Evolutionary conservation across 1,140 invertebrate genomes (phyloP).

Genomic region (Cyrtorhinus lividipennis): DNA sequence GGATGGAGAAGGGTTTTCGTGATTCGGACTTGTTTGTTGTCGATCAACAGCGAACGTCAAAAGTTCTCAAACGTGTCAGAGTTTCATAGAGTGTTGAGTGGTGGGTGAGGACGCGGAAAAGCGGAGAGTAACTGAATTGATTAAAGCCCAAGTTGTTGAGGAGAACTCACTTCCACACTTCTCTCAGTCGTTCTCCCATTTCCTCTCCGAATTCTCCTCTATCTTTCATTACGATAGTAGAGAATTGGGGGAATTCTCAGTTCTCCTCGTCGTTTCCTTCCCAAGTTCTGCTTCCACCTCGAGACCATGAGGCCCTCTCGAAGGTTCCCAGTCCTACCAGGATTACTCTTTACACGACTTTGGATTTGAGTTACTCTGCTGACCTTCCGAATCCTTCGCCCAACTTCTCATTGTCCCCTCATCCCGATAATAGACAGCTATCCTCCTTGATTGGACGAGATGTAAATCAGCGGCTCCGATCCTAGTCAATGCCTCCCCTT

Average conservation of each 20-base stretch:
- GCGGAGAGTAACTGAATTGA: neutral
- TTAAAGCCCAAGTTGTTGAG: neutral
- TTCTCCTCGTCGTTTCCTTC: neutral
- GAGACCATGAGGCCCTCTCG: neutral
- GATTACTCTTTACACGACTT: neutral
- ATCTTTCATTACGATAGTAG: neutral
- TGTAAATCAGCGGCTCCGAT: neutral
- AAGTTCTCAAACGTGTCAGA: neutral
- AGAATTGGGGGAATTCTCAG: too few relatives aligned
- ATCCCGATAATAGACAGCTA: neutral
- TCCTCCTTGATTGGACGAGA: neutral
- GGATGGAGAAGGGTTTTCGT: neutral
- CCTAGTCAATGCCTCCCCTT: neutral
- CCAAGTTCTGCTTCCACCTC: too few relatives aligned
- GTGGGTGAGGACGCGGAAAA: neutral
- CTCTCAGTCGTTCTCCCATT: neutral
- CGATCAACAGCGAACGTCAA: neutral
- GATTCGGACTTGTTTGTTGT: neutral
- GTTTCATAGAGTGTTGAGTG: neutral
- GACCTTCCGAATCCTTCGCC: neutral
- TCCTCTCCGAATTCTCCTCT: neutral
- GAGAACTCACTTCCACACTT: neutral
- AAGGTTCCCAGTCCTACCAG: neutral
- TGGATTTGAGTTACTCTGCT: neutral
- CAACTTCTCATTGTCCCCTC: neutral